Evolutionary conservation across 2,797 vertebrate species (phyloP), one percentile per base, ranked within the genome.

Genomic region (Thunnus albacares): DNA sequence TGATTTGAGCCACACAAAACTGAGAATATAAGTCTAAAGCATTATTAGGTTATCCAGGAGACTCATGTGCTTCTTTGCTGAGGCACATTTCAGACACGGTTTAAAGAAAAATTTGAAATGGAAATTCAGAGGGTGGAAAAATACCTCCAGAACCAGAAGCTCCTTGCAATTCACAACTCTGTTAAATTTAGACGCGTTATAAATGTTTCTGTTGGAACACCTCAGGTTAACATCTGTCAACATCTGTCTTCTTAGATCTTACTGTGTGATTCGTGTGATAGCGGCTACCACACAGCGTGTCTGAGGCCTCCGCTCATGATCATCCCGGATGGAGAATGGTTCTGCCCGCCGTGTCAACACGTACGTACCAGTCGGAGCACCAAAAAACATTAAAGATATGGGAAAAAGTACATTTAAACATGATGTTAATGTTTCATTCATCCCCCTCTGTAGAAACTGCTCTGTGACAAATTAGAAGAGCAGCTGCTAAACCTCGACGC

Each of bases 281-380:
- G 95, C 0, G 98, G 98, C 15, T 99, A 99, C 91, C 98, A 99
- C 87, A 99, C 98, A 0, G 98, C 98, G 58, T 99, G 98, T 73
- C 96, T 99, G 67, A 96, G 98, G n/a, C 98, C 98, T 12, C 98
- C 98, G 0, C 93, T 99, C 92, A 99, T 99, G 98, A 95, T 99
- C 84, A 99, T 99, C 91, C 98, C 98, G 0, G 98, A 99, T 0
- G 98, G 98, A 85, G 98, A 99, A 55, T 99, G 98, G 98, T 99
- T 98, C 93, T 99, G 98, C 86, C 97, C 98, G 0, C 98, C 98
- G 15, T 99, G 98, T 87, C 98, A 99, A 78, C 98, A 99, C 10
- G 98, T 99, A 97, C 1, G 95, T 90, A 70, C 14, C 33, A 1
- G 58, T 20, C 55, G 2, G 8, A 57, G 38, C 2, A 9, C 20